Evolutionary conservation across 2,888 invertebrate genomes (phyloP).

Genomic region (Tribolium freemani): DNA sequence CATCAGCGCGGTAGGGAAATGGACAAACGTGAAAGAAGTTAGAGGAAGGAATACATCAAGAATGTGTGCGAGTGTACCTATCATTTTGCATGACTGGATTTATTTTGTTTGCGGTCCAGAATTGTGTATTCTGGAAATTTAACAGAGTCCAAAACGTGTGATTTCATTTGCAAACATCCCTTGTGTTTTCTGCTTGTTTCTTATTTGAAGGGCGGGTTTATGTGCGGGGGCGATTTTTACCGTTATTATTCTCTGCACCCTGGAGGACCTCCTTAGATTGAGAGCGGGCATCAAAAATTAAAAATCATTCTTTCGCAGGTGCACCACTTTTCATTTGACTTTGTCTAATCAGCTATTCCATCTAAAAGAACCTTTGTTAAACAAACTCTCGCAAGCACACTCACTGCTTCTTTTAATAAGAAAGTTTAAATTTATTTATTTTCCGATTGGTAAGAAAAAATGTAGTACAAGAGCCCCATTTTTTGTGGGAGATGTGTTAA

Average conservation of each 20-base stretch:
- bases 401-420: not conserved
- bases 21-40: conserved; percentile 57
- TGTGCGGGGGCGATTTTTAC: conserved; percentile 51
- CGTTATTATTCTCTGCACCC: conserved; percentile 53
- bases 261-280: conserved; percentile 49
- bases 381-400: not conserved
- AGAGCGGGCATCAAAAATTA: conserved; percentile 59
- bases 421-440: not conserved
- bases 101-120: conserved; percentile 63
- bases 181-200: conserved; percentile 54
- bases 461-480: no score
- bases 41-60: conserved; percentile 48
- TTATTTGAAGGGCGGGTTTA: conserved; percentile 49
- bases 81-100: conserved; percentile 65
- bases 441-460: no score
- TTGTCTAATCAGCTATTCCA: conserved; percentile 58
- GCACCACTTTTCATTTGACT: conserved; percentile 52
- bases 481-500: conserved; percentile 8
- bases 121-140: conserved; percentile 56
- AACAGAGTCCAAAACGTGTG: conserved; percentile 58
- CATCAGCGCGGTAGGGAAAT: conserved; percentile 62
- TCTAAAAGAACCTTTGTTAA: conserved; percentile 48
- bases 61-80: conserved; percentile 55
- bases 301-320: conserved; percentile 60
- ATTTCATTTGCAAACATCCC: conserved; percentile 62